Conservation (phyloP, 2,888 invertebrate genomes). For the Platycheirus rosarum region DNA sequence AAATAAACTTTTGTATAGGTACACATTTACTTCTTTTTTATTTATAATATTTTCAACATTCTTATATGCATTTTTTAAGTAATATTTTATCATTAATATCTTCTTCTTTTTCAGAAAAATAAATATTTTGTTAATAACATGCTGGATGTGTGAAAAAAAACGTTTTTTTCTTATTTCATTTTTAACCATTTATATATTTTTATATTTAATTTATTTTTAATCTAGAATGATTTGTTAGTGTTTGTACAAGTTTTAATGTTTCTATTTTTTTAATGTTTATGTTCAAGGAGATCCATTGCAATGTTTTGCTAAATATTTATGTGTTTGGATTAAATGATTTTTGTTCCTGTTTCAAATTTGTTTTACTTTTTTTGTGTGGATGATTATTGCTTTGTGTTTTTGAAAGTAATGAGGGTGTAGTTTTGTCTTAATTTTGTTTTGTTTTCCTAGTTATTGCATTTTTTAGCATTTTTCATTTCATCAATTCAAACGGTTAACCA, state of each 20-base stretch:
- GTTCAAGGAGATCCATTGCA: slow-evolving; percentile 69
- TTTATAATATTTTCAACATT: slow-evolving; percentile 36
- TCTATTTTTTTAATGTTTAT: slow-evolving; percentile 49
- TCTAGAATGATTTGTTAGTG: slow-evolving; percentile 40
- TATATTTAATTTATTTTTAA: slow-evolving; percentile 35
- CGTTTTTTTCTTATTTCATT: slow-evolving; percentile 6
- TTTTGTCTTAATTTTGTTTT: neutral
- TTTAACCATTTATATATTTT: neutral
- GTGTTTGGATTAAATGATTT: slow-evolving; percentile 48
- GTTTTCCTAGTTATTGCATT: slow-evolving; percentile 5
- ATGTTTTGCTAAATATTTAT: slow-evolving; percentile 40
- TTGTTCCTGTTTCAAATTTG: slow-evolving; percentile 47
- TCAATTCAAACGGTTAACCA: slow-evolving; percentile 17
- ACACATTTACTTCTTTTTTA: slow-evolving; percentile 58
- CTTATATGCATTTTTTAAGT: slow-evolving; percentile 42
- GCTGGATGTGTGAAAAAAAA: slow-evolving; percentile 37
- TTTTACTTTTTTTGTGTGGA: slow-evolving; percentile 7
- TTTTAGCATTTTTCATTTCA: neutral
- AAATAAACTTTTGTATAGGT: slow-evolving; percentile 55
- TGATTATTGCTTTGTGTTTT: slow-evolving; percentile 38
- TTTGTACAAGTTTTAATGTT: slow-evolving; percentile 65
- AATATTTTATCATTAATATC: slow-evolving; percentile 41
- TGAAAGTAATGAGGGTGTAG: slow-evolving; percentile 7
- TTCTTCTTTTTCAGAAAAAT: slow-evolving; percentile 60
- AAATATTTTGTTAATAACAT: slow-evolving; percentile 39